A percentile compares a stretch with the other conserved stretches of the same genome.
Evolutionary conservation across 2,113 vertebrate genomes (phyloP).

Genomic region (Copsychus sechellarum): DNA sequence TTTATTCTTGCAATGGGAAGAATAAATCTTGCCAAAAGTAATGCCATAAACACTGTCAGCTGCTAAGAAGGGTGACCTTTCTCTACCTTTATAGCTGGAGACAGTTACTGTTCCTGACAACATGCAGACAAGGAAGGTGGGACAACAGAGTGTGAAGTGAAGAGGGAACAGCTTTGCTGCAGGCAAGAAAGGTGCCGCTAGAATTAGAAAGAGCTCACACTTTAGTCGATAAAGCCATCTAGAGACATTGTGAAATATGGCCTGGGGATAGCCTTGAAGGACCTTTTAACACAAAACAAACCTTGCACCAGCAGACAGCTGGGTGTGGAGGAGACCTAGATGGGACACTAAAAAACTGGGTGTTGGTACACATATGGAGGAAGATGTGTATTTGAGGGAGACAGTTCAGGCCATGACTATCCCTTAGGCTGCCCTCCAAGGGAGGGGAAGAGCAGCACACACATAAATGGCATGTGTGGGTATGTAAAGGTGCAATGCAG

Average conservation of each 20-base stretch:
- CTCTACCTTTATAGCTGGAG: background rate
- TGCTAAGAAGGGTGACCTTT: background rate
- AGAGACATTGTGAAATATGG: background rate
- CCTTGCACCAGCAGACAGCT: background rate
- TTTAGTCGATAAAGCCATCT: background rate
- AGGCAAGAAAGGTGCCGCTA: constrained; percentile 28
- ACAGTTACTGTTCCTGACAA: constrained; percentile 26
- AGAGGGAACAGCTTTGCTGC: background rate
- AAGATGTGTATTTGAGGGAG: background rate
- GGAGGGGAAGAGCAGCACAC: background rate
- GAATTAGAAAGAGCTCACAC: constrained; percentile 10
- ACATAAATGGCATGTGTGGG: background rate
- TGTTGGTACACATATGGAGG: background rate
- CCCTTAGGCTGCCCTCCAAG: background rate
- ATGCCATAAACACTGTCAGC: background rate
- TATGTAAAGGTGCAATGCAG: background rate
- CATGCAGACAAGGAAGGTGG: background rate
- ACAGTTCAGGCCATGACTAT: background rate
- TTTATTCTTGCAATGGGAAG: background rate
- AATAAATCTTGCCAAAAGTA: background rate
- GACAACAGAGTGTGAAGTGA: background rate
- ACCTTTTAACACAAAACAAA: background rate
- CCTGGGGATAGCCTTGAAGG: background rate
- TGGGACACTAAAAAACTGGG: background rate
- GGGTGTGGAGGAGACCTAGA: background rate